phyloP scores from a whole-genome alignment of 2,797 vertebrate genomes.

The Aselliscus stoliczkanus region DNA sequence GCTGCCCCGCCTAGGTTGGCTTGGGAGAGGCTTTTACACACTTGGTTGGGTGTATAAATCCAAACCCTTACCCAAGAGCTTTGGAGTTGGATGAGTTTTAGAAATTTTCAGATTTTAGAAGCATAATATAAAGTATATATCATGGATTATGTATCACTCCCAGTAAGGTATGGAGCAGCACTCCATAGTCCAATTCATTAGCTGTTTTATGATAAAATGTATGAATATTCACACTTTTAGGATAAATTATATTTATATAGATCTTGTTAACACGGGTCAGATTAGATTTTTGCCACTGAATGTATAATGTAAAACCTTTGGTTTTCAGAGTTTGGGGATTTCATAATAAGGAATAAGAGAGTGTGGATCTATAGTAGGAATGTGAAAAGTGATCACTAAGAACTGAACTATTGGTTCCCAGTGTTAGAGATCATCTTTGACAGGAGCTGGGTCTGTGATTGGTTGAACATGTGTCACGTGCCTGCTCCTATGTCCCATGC shows the following conservation, averaged over 20 bases:
- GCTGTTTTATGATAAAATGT: background rate
- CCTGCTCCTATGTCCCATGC: background rate
- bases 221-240: background rate
- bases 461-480: background rate
- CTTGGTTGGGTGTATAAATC: background rate
- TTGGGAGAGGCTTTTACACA: background rate
- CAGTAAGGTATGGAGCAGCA: background rate
- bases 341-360: background rate
- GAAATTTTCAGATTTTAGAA: background rate
- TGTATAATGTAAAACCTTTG: background rate
- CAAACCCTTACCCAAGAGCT: background rate
- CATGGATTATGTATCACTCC: background rate
- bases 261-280: background rate
- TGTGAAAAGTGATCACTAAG: background rate
- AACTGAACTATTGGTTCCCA: background rate
- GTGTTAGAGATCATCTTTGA: background rate
- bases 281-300: background rate
- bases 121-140: background rate
- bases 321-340: background rate
- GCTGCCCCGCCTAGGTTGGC: background rate
- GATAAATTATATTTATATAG: background rate
- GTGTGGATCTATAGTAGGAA: background rate
- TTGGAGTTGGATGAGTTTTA: background rate
- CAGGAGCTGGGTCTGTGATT: background rate
- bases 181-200: background rate